These are phyloP conservation scores for Zapus hudsonius DNA, from an alignment of 2,113 vertebrate genomes.

Conservation along the genomic window DNA sequence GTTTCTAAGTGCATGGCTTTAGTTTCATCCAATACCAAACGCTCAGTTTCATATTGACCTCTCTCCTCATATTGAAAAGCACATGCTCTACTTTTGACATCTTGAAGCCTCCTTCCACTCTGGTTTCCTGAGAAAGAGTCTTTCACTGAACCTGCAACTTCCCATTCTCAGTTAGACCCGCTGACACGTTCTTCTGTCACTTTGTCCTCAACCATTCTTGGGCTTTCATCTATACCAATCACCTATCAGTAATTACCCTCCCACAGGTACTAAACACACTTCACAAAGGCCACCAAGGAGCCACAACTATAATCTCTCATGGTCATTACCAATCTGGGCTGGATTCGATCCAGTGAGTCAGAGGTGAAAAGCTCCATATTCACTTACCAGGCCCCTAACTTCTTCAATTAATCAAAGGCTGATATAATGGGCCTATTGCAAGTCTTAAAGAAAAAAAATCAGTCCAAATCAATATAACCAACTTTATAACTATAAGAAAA, in stretches of 20 bases:
- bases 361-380: conserved; percentile 76
- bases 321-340: conserved; percentile 73
- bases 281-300: conserved; percentile 63
- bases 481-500: conserved; percentile 56
- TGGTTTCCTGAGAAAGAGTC: too few species aligned
- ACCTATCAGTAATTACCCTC: conserved; percentile 42
- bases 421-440: conserved; percentile 74
- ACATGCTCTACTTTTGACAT: neutral
- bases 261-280: conserved; percentile 41
- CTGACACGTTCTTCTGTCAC: neutral
- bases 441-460: conserved; percentile 59
- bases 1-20: neutral
- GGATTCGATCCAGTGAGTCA: conserved; percentile 79
- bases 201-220: neutral
- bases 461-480: conserved; percentile 53
- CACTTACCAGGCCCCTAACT: conserved; percentile 70
- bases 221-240: neutral
- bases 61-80: neutral
- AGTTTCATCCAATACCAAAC: neutral
- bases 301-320: conserved; percentile 64
- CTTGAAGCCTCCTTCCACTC: neutral
- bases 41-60: neutral
- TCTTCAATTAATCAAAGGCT: conserved; percentile 75
- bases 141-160: too few species aligned
- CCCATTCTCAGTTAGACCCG: too few species aligned